A percentile compares a stretch with the other conserved stretches of the same genome.
phyloP scores from a whole-genome alignment of 2,113 vertebrate species.

The Sphaerodactylus townsendi region DNA sequence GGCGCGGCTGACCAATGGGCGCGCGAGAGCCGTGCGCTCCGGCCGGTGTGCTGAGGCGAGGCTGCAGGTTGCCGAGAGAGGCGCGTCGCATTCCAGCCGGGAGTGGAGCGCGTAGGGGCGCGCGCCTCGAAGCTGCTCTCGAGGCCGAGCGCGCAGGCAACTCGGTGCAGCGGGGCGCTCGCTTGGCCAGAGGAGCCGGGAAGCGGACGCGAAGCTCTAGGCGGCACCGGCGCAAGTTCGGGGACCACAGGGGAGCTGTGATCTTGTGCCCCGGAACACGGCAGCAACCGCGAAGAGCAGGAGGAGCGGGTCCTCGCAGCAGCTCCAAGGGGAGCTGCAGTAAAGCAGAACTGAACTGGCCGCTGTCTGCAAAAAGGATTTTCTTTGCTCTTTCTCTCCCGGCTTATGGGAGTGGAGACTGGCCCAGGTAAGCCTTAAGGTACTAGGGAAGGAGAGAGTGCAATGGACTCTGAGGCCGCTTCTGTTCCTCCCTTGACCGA shows the following conservation, averaged over 20 bases:
- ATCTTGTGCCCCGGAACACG: background rate
- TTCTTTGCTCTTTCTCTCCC: background rate
- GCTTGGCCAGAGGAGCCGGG: no score
- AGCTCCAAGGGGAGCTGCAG: background rate
- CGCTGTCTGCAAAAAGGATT: background rate
- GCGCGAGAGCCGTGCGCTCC: background rate
- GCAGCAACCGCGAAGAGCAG: no score
- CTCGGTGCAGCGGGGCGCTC: no score
- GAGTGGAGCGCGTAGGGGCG: background rate
- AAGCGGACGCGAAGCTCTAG: background rate
- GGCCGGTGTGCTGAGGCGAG: background rate
- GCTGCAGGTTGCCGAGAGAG: background rate
- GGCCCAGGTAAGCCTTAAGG: constrained; percentile 1
- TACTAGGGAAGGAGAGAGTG: no score
- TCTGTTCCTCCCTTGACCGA: no score
- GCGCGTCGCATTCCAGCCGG: background rate
- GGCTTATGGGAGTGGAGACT: background rate
- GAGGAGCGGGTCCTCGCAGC: background rate
- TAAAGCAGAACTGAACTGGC: background rate
- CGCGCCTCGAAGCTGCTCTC: no score
- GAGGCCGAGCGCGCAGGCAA: no score
- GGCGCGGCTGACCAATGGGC: background rate
- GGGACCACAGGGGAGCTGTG: no score
- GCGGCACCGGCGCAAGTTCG: background rate
- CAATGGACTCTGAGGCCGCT: background rate